A percentile compares a stretch with the other conserved stretches of the same genome.
These are phyloP conservation scores for Pachyuromys duprasi DNA, from an alignment of 2,797 vertebrate species.

Conservation along the genomic window DNA sequence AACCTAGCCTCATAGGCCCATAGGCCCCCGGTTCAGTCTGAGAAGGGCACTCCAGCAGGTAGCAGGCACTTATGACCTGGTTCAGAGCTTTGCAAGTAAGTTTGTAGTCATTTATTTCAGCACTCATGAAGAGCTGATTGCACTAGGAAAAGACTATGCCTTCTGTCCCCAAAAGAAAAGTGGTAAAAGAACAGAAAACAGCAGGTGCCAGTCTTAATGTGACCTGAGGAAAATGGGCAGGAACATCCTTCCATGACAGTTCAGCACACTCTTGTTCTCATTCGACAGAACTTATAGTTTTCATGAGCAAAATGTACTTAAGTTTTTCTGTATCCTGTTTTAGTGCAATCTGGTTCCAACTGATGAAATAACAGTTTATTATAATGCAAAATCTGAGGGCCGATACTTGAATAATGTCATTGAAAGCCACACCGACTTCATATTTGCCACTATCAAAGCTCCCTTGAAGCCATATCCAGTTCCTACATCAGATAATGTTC, in stretches of 20 bases:
- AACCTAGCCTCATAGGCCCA: not conserved
- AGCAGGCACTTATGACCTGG: not conserved
- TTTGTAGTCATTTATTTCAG: not conserved
- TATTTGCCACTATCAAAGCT: conserved; percentile 95
- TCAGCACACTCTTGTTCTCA: not conserved
- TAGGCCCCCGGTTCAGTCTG: not conserved
- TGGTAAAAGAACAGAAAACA: not conserved
- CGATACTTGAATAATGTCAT: conserved; percentile 95
- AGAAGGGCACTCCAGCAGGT: not conserved
- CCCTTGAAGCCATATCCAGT: conserved; percentile 93
- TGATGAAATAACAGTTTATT: conserved; percentile 96
- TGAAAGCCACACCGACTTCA: conserved; percentile 94
- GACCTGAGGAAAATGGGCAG: too few relatives aligned
- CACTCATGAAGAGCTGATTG: not conserved
- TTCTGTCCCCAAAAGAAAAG: not conserved
- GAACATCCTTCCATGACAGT: not conserved
- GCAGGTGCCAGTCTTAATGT: not conserved
- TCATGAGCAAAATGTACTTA: not conserved
- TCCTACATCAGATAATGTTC: conserved; percentile 88
- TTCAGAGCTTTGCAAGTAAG: not conserved
- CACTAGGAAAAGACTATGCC: not conserved
- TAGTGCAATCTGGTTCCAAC: conserved; percentile 96
- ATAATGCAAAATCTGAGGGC: conserved; percentile 90
- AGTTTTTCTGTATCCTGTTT: conserved; percentile 52
- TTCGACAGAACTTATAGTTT: not conserved